Evolutionary conservation across 1,140 invertebrate species (phyloP).

Genomic region (Cyclina sinensis): DNA sequence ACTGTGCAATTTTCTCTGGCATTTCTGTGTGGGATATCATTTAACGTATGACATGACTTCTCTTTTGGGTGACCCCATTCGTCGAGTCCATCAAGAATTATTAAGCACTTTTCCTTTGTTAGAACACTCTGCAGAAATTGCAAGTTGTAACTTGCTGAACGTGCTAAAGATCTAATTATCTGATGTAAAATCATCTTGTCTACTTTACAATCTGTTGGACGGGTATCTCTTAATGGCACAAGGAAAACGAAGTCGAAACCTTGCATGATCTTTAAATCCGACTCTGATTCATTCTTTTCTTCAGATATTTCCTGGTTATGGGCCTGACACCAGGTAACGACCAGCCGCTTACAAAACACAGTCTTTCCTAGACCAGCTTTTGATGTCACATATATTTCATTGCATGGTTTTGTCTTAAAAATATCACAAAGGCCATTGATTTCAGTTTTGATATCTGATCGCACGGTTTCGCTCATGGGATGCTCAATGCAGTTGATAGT

Average conservation of each 20-base stretch:
- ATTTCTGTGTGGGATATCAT: not conserved
- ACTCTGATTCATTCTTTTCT: not conserved
- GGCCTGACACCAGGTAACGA: not conserved
- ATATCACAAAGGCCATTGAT: not conserved
- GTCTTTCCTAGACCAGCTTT: slow-evolving; percentile 6
- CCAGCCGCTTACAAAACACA: not conserved
- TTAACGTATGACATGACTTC: not conserved
- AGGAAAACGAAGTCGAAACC: not conserved
- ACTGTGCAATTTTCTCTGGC: not conserved
- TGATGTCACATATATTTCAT: slow-evolving; percentile 3
- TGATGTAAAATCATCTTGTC: not conserved
- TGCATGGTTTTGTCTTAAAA: not conserved
- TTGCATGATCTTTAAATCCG: not conserved
- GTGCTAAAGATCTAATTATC: not conserved
- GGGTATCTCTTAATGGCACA: not conserved
- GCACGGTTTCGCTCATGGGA: not conserved
- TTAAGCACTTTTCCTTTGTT: not conserved
- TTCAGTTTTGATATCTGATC: not conserved
- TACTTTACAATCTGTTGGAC: not conserved
- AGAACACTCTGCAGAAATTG: not conserved
- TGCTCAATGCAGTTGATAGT: not conserved
- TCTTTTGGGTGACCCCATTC: not conserved
- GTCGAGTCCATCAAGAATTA: not conserved
- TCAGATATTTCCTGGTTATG: not conserved
- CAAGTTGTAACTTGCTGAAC: not conserved